Conservation (phyloP, 30 jellyfish, hydroid and myxozoan genomes). For the Cassiopea xamachana region DNA sequence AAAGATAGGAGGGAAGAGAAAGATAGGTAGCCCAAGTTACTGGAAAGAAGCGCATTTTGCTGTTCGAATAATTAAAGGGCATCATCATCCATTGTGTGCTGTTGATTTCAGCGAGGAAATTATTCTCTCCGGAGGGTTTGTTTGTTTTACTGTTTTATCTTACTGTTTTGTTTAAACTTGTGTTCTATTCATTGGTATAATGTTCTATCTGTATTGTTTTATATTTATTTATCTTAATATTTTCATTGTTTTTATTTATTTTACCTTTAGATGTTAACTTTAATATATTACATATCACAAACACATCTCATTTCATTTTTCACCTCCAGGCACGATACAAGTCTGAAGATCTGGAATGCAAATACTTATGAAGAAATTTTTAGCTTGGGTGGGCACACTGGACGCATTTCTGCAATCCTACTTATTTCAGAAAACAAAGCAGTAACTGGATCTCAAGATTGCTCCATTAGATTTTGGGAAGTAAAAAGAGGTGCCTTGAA, state of each 20-base stretch:
- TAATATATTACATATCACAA: too few species aligned
- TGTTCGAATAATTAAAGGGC: constrained; percentile 87
- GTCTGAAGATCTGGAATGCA: constrained; percentile 84
- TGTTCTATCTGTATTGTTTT: too few species aligned
- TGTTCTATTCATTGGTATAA: too few species aligned
- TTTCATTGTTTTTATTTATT: too few species aligned
- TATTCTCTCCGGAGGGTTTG: constrained; percentile 93
- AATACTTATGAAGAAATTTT: constrained; percentile 67
- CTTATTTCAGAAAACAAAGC: constrained; percentile 67
- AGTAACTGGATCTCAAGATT: constrained; percentile 81
- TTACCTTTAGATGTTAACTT: too few species aligned
- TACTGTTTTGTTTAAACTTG: too few species aligned
- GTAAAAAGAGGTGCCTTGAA: constrained; percentile 73
- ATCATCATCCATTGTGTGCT: constrained; percentile 93
- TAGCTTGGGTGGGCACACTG: constrained; percentile 98
- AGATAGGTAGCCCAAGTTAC: constrained; percentile 4
- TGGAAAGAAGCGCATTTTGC: constrained; percentile 64
- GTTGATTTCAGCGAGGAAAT: constrained; percentile 72
- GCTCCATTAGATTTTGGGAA: constrained; percentile 93
- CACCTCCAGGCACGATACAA: constrained; percentile 83
- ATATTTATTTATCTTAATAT: too few species aligned
- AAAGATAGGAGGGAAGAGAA: constrained; percentile 22
- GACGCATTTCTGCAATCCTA: constrained; percentile 78
- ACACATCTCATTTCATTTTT: too few species aligned
- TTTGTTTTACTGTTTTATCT: not conserved